Evolutionary conservation across 2,888 invertebrate species (phyloP).

Genomic region (Reticulitermes lucifugus): DNA sequence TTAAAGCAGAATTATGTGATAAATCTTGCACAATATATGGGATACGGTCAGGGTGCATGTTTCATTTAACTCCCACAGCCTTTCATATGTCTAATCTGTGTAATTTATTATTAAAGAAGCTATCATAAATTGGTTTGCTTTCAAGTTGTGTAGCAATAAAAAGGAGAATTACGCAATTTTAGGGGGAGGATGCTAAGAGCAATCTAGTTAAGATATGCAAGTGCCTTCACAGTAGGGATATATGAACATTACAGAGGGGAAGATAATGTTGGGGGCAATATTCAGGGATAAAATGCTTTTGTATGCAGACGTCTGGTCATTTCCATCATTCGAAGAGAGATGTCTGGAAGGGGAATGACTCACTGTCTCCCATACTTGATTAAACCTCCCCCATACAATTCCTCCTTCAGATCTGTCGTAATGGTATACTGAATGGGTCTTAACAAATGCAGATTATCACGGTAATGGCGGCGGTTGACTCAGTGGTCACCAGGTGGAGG

Average conservation of each 20-base stretch:
- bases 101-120: too few relatives aligned
- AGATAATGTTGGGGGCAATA: background rate
- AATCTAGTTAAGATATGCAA: background rate
- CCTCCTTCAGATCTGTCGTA: background rate
- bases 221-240: background rate
- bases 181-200: background rate
- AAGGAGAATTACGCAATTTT: too few relatives aligned
- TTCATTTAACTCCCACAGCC: too few relatives aligned
- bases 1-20: too few relatives aligned
- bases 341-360: background rate
- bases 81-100: too few relatives aligned
- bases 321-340: background rate
- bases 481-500: background rate
- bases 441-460: background rate
- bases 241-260: background rate
- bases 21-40: too few relatives aligned
- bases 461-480: background rate
- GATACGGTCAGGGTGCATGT: too few relatives aligned
- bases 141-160: too few relatives aligned
- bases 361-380: background rate
- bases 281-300: background rate
- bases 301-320: background rate
- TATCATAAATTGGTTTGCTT: too few relatives aligned
- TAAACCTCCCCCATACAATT: background rate
- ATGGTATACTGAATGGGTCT: background rate